phyloP scores from a whole-genome alignment of 1,140 invertebrate species.

The Cheumatopsyche charites region DNA sequence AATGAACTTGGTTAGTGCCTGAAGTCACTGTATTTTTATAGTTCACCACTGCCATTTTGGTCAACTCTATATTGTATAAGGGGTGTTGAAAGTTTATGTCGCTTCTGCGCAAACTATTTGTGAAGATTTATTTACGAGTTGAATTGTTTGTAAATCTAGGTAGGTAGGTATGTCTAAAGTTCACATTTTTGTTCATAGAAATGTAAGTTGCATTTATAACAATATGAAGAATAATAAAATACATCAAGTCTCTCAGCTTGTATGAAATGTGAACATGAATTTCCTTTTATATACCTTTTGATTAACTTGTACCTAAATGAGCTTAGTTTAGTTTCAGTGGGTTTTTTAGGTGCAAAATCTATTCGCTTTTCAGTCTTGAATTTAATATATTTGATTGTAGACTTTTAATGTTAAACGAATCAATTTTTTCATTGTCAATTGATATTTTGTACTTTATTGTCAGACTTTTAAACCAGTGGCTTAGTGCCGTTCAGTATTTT shows the following conservation, averaged over 20 bases:
- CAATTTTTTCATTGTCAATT: no score
- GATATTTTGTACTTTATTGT: no score
- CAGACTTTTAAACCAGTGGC: no score
- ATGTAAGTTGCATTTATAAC: not conserved
- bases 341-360: constrained; percentile 21
- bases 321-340: not conserved
- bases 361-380: not conserved
- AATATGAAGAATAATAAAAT: not conserved
- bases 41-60: constrained; percentile 6
- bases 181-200: not conserved
- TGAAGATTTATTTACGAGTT: constrained; percentile 18
- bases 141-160: constrained; percentile 29
- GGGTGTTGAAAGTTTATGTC: not conserved
- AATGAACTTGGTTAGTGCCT: no score
- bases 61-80: not conserved
- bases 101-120: not conserved
- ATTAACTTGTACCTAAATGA: constrained; percentile 1
- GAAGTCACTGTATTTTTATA: not conserved
- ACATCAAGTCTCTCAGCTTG: not conserved
- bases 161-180: constrained; percentile 24
- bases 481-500: no score
- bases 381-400: no score
- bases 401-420: no score
- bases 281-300: constrained; percentile 16
- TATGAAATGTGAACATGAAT: constrained; percentile 6